Base-by-base conservation (phyloP, 2,113 vertebrate genomes). In the Carassius carassius region DNA sequence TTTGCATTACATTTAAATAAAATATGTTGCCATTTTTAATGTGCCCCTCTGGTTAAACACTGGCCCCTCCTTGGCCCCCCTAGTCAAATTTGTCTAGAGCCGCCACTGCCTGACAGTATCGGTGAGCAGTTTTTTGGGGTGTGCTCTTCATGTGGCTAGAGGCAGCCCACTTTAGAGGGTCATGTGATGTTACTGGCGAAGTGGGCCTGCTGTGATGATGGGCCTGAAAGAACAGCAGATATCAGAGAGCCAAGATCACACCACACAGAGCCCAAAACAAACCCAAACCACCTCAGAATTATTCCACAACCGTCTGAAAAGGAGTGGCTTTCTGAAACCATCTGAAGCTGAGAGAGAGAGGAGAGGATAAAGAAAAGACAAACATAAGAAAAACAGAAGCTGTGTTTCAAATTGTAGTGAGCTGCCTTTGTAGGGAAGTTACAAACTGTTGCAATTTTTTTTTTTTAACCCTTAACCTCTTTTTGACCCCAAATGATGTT, bases 61-160 rank as follows among this genome's bases (percentile, higher is more conserved):
- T 29, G 29, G 29, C 29, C 29, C 29, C 29, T 29, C 29, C 29
- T 29, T 29, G 29, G 29, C 29, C 29, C 29, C 29, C 29, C 29
- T 29, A 29, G 29, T 29, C 29, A 29, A 29, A 29, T 29, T 29
- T 29, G 29, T 29, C 29, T 29, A 29, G 29, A 29, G 29, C 29
- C 29, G 1, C 29, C 29, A 29, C 29, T 29, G 94, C n/a, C n/a
- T n/a, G n/a, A n/a, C 92, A 90, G 90, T 90, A 92, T 90, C 88
- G 56, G 87, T 89, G 35, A 90, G 89, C 63, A 87, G 89, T 90
- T 91, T 84, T 82, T 62, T 87, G 63, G 69, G 90, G 81, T 23
- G 13, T 67, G 63, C 65, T 83, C 92, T 92, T 95, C 90, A 94
- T 94, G 94, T 94, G 94, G 94, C 89, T 51, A 69, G 87, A 92